These are phyloP conservation scores for Xyliphius kryptos DNA, from an alignment of 2,113 vertebrate species.

Conservation along the genomic window DNA sequence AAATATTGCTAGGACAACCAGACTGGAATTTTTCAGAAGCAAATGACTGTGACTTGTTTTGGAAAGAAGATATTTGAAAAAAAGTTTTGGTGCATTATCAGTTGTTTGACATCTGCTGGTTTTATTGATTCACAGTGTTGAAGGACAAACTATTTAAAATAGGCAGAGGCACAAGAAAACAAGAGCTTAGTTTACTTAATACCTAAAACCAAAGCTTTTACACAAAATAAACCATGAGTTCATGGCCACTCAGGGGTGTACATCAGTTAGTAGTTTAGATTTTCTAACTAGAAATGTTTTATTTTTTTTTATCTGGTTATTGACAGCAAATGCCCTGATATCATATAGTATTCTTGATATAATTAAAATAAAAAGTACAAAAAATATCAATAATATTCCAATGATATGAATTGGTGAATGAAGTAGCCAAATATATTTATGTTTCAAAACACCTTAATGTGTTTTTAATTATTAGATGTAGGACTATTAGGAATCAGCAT, in stretches of 20 bases:
- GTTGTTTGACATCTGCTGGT: conserved; percentile 21
- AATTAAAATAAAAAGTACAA: no score
- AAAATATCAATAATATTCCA: no score
- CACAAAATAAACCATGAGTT: conserved; percentile 29
- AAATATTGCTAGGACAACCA: conserved; percentile 10
- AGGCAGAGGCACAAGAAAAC: conserved; percentile 8
- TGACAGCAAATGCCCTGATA: no score
- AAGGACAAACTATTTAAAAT: conserved; percentile 21
- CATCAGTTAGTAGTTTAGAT: neutral
- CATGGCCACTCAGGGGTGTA: conserved; percentile 25
- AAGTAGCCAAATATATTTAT: no score
- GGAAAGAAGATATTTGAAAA: conserved; percentile 9
- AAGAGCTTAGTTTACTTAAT: conserved; percentile 28
- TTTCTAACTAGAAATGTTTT: neutral
- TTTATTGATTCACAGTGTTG: conserved; percentile 17
- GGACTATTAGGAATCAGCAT: no score
- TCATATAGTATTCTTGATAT: no score
- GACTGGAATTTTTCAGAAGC: neutral
- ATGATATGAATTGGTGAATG: no score
- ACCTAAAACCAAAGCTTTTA: conserved; percentile 21
- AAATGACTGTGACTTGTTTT: neutral
- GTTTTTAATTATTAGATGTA: no score
- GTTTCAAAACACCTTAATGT: no score
- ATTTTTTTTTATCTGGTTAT: no score
- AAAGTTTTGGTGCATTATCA: conserved; percentile 20